Evolutionary conservation across 2,797 vertebrate genomes (phyloP).

Genomic region (Cynodonichthys magdalenae): DNA sequence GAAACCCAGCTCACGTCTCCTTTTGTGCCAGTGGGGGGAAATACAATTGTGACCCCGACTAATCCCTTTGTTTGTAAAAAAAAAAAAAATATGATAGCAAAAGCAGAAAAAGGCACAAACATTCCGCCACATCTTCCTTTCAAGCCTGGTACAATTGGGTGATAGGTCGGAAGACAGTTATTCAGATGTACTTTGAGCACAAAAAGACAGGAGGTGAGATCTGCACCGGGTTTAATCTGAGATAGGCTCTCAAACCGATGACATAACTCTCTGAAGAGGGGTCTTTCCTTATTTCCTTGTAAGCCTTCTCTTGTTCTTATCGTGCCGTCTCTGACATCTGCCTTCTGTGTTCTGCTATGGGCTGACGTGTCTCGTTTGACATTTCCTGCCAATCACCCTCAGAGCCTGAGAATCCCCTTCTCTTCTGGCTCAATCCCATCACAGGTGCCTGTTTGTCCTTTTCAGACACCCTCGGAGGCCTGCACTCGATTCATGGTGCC

Average conservation of each 20-base stretch:
- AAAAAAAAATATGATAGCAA: conserved; percentile 48
- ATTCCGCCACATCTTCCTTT: conserved; percentile 46
- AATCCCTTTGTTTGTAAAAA: conserved; percentile 57
- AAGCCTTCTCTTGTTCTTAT: conserved; percentile 55
- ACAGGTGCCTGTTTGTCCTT: conserved; percentile 68
- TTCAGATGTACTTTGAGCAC: conserved; percentile 39
- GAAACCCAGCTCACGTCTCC: conserved; percentile 63
- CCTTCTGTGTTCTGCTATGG: conserved; percentile 55
- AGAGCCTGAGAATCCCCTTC: conserved; percentile 9
- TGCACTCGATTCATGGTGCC: conserved; percentile 30
- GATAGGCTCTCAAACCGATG: conserved; percentile 45
- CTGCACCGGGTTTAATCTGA: conserved; percentile 44
- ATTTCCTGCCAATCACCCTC: conserved; percentile 71
- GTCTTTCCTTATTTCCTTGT: conserved; percentile 52
- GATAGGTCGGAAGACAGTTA: conserved; percentile 54
- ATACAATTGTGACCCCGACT: conserved; percentile 61
- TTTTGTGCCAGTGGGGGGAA: conserved; percentile 41
- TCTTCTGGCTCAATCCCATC: conserved; percentile 32
- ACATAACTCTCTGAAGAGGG: conserved; percentile 65
- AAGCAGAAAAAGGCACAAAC: conserved; percentile 35
- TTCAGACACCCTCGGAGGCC: conserved; percentile 53
- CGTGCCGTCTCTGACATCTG: conserved; percentile 64
- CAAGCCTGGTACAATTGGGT: conserved; percentile 29
- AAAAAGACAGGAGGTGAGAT: conserved; percentile 36
- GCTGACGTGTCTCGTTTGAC: conserved; percentile 57